Evolutionary conservation across 1,140 invertebrate genomes (phyloP), one percentile per base, ranked within the genome.

Genomic region (Pseudachorutes palmiensis): DNA sequence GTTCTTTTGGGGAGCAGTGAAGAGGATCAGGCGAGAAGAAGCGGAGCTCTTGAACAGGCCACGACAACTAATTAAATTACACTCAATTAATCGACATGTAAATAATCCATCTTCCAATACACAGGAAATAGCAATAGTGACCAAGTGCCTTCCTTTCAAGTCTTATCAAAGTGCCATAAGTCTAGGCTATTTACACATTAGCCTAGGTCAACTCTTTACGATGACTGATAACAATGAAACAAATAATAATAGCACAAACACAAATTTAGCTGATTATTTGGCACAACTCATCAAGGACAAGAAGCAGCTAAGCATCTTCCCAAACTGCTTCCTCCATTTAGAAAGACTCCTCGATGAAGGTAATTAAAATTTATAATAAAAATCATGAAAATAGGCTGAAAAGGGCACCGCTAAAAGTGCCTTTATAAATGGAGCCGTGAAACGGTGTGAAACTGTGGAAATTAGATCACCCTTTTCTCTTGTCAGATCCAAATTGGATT

Each of bases 201-300:
- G n/a, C n/a, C 57, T 48, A 28, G 60, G 12, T 60, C 24, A 22
- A 60, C 29, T 58, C 3, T 28, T 59, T 19, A 64, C 61, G 2
- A 66, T 45, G 30, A 48, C 62, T 62, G 63, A 65, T 41, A 68
- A 72, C 57, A 70, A 72, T 68, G 55, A 68, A 32, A 68, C 71
- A 64, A 73, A 73, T 58, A 74, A 80, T 75, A 84, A 84, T 77
- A 85, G 87, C 75, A 92, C 87, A 78, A 92, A 91, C 80, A 91
- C 94, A 81, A 94, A 91, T 83, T 93, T 94, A 84, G 92, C 95
- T 81, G 97, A 99, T 83, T 99, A 99, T 86, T 86, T 99, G 85
- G 94, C 96, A 80, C 97, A 99, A 84, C 88, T 99, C 82, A 86
- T 99, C 77, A 99, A 99, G 87, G 97, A 99, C 86, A 95, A 97